Base-by-base conservation (phyloP, 2,113 vertebrate genomes). In the Paraplagusia blochii region DNA sequence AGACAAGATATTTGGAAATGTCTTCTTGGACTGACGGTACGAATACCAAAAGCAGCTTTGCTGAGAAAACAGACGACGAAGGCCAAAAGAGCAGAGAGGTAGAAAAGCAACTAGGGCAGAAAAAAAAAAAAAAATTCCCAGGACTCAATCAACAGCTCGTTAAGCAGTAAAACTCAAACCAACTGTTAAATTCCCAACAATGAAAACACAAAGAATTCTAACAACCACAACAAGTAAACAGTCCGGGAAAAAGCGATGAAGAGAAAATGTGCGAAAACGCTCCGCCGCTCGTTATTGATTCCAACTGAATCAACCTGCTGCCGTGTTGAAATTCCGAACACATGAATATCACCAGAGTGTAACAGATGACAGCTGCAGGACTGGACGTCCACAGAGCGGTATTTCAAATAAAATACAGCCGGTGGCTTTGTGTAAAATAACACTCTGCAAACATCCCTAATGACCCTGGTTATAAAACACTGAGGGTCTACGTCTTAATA, bases 131-230 rank as follows among this genome's bases (percentile, higher is more conserved):
- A 63, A 66, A 77, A 73, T 81, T 79, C 51, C 52, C 51, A 74
- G 51, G 44, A 54, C 71, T 77, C 57, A 57, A 73, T 73, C 68
- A 76, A 57, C 34, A 76, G 62, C 42, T 65, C 66, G 57, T 77
- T 76, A 66, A 56, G 56, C 55, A 40, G 45, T 54, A 48, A 63
- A 54, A 68, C 65, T 56, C 47, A 72, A 13, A 76, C 44, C 16
- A 49, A 55, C 42, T 67, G 62, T 63, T 78, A 51, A 47, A 69
- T 72, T 77, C 33, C 35, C 5, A 53, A 38, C 70, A 65, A 62
- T 61, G 67, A 58, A 68, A 69, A 76, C 39, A 67, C 35, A 10
- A 69, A 52, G 17, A 38, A 60, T 56, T 67, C 69, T 49, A 62
- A 58, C 17, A 16, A 67, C 64, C 49, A 19, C 65, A 44, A 67